phyloP scores from a whole-genome alignment of 2,113 vertebrate genomes.

The Mastomys coucha region DNA sequence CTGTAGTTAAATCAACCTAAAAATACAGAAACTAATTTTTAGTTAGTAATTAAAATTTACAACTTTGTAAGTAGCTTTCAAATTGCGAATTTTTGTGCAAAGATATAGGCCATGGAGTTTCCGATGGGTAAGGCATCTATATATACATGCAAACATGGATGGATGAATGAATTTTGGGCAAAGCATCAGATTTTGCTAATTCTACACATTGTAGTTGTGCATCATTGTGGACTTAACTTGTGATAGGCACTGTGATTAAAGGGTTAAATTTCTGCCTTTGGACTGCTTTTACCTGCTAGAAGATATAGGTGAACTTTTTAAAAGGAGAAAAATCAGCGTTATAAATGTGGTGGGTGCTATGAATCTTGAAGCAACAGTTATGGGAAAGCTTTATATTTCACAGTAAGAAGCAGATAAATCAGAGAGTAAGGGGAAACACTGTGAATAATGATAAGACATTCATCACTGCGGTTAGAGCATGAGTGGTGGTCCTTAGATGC shows the following conservation, averaged over 20 bases:
- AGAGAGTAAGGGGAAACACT: not conserved
- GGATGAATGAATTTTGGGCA: not conserved
- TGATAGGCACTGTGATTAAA: not conserved
- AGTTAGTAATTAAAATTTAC: not conserved
- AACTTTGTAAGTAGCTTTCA: not conserved
- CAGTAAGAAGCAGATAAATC: not conserved
- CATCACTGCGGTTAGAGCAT: not conserved
- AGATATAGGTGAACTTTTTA: not conserved
- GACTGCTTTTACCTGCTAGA: not conserved
- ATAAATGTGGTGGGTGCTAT: not conserved
- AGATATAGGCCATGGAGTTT: not conserved
- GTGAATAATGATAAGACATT: not conserved
- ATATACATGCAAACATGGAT: not conserved
- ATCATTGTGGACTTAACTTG: not conserved
- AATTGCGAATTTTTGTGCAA: not conserved
- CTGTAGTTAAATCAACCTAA: not conserved
- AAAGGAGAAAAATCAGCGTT: not conserved
- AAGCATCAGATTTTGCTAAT: slow-evolving; percentile 4
- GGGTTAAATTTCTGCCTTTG: not conserved
- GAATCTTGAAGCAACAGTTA: not conserved
- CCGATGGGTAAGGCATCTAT: not conserved
- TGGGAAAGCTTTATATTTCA: not conserved
- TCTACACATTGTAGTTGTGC: not conserved
- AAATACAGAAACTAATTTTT: not conserved
- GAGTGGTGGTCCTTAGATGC: not conserved